Evolutionary conservation across 2,797 vertebrate species (phyloP), one percentile per base, ranked within the genome.

Genomic region (Xenops minutus): DNA sequence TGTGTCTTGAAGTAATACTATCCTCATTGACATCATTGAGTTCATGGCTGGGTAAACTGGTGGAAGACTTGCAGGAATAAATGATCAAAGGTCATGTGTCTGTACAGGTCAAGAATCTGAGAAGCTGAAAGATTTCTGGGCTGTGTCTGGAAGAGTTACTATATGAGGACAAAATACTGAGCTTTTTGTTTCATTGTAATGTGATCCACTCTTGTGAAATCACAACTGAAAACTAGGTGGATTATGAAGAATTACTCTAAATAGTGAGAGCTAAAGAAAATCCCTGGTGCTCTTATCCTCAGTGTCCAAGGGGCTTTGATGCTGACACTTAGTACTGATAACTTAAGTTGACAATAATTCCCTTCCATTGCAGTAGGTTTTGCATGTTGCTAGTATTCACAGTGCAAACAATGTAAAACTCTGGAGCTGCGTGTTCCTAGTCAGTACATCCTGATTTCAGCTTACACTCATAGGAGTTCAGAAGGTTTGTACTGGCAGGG

Each of bases 181-280:
- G 66, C 76, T 93, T 80, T 90, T 81, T 93, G 54, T 80, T 95
- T 93, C 51, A 10, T 43, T 91, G 91, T 85, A 89, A 94, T 4
- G 6, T 67, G 89, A 91, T 92, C 72, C 76, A 12, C 56, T 79
- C 56, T 73, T 14, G 24, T 26, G 72, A 85, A 93, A 83, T 83
- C 55, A 56, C 52, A 56, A 7, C 56, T 85, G 91, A 78, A 37
- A 92, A 61, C 34, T 78, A 26, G 34, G 18, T 91, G 55, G 84
- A 49, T 95, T 75, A 52, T 74, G 41, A 83, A 80, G 91, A 92
- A 77, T 85, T 85, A 76, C 37, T 83, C 54, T 68, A 32, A 80
- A 54, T 55, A 74, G 29, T 6, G 51, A 73, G 23, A 83, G 79
- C 64, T 89, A 43, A 85, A 86, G 55, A 74, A 91, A 76, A 76